These are phyloP conservation scores for Samia ricini DNA, from an alignment of 1,140 invertebrate genomes.

Conservation along the genomic window DNA sequence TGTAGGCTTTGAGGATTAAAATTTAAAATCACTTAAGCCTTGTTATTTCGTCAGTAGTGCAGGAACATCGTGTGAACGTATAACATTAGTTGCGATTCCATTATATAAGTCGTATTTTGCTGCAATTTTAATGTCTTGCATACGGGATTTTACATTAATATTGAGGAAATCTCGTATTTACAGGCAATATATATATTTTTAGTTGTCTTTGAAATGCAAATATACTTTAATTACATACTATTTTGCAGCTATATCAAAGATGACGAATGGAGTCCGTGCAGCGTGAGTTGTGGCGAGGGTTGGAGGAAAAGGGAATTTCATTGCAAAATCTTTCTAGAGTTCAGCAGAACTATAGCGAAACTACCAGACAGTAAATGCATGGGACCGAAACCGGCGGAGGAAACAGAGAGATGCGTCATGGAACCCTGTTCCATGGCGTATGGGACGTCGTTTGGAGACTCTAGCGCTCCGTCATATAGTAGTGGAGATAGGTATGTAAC, in stretches of 20 bases:
- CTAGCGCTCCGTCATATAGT: conserved; percentile 74
- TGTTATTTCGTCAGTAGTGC: too few species aligned
- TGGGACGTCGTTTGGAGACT: conserved; percentile 80
- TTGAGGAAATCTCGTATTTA: background rate
- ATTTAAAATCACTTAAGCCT: too few species aligned
- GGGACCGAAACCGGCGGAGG: conserved; percentile 88
- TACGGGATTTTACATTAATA: background rate
- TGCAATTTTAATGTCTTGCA: background rate
- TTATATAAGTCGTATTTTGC: background rate
- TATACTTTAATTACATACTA: conserved; percentile 3
- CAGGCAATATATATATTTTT: background rate
- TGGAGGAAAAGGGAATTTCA: conserved; percentile 87
- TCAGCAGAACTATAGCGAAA: conserved; percentile 90
- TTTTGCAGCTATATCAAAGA: conserved; percentile 79
- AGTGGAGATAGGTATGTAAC: conserved; percentile 55
- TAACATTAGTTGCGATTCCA: background rate
- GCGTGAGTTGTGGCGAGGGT: conserved; percentile 93
- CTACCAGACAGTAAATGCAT: conserved; percentile 93
- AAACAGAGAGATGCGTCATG: conserved; percentile 87
- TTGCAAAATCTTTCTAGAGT: conserved; percentile 96
- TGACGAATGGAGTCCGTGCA: conserved; percentile 91
- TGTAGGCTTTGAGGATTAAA: too few species aligned
- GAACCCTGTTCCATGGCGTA: conserved; percentile 85
- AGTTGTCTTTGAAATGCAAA: background rate
- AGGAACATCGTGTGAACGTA: background rate